phyloP scores from a whole-genome alignment of 2,888 invertebrate species.

The Netelia virgata region DNA sequence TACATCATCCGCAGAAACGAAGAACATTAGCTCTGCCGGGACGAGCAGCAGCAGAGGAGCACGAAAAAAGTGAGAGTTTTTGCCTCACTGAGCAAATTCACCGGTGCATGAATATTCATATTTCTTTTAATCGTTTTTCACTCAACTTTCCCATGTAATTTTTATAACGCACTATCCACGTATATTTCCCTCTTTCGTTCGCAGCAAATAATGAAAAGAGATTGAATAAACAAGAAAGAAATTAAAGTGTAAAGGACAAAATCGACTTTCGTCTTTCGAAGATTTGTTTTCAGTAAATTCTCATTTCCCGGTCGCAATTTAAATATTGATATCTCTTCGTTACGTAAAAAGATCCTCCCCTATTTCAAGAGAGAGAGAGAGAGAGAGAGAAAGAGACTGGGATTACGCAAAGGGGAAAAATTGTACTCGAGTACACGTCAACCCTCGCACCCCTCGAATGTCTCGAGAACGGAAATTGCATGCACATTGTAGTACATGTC shows the following conservation, averaged over 20 bases:
- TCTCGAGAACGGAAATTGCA: not conserved
- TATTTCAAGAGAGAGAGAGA: not conserved
- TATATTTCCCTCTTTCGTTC: not conserved
- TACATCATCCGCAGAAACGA: slow-evolving; percentile 61
- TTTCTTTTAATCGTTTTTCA: not conserved
- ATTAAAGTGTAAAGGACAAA: not conserved
- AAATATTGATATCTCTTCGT: not conserved
- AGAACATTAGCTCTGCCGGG: slow-evolving; percentile 59
- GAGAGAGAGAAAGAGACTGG: not conserved
- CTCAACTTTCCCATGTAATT: not conserved
- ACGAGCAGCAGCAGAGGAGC: slow-evolving; percentile 58
- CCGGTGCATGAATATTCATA: slow-evolving; percentile 11
- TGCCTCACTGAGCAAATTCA: slow-evolving; percentile 26
- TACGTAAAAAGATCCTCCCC: too few relatives aligned
- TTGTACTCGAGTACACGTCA: not conserved
- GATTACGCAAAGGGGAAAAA: not conserved
- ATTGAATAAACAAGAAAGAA: not conserved
- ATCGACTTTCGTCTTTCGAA: not conserved
- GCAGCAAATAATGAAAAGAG: too few relatives aligned
- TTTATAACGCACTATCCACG: not conserved
- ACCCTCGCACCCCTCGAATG: not conserved
- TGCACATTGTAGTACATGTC: slow-evolving; percentile 50
- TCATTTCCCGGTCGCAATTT: not conserved
- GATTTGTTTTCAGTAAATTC: not conserved
- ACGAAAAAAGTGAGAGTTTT: slow-evolving; percentile 61